Conservation (phyloP, 23 tunicate genomes). For the Ascidia mentula region DNA sequence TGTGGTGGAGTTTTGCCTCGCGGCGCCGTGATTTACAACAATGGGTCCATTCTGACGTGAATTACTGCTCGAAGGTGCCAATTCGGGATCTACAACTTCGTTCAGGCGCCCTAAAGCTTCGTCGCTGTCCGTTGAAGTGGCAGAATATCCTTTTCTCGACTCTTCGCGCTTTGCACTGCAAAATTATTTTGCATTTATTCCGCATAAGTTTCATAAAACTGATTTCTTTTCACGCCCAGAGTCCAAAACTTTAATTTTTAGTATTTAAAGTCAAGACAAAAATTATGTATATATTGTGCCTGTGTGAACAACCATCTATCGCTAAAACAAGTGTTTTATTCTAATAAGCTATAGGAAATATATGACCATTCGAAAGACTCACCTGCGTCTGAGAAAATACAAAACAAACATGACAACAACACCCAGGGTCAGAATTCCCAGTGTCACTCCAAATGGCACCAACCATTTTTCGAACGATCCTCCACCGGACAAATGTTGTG, state of each 20-base stretch:
- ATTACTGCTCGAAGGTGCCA: background rate
- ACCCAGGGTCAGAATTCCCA: background rate
- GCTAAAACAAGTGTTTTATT: too few relatives aligned
- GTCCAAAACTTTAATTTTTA: too few relatives aligned
- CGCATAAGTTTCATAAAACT: too few relatives aligned
- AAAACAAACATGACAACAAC: background rate
- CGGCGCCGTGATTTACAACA: background rate
- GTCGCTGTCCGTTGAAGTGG: constrained; percentile 25
- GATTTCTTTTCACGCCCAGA: too few relatives aligned
- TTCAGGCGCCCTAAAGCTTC: background rate
- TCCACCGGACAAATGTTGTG: constrained; percentile 4
- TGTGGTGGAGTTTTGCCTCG: background rate
- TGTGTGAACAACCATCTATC: too few relatives aligned
- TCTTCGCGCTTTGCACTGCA: background rate
- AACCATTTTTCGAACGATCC: constrained; percentile 8
- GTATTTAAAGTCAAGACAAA: too few relatives aligned
- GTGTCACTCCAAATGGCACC: constrained; percentile 4
- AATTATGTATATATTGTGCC: too few relatives aligned
- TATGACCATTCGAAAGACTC: background rate
- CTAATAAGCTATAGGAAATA: too few relatives aligned
- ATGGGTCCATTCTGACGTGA: background rate
- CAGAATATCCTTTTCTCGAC: background rate
- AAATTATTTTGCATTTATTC: too few relatives aligned
- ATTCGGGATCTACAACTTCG: background rate
- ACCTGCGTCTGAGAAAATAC: background rate